A percentile compares a stretch with the other conserved stretches of the same genome.
phyloP scores from a whole-genome alignment of 2,797 vertebrate species.

The Taenioides sp. region DNA sequence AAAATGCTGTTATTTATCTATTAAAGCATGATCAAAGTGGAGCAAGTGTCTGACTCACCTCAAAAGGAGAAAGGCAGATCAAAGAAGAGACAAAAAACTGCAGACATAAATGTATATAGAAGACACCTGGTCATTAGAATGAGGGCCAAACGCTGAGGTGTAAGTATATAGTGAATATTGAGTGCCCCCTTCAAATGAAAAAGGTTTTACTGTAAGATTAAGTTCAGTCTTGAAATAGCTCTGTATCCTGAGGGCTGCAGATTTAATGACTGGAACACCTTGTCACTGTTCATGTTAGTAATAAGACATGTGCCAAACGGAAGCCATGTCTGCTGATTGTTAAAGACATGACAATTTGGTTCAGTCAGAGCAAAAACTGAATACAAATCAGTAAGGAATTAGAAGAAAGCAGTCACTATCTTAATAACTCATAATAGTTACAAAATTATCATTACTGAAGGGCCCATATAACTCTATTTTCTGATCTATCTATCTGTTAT shows the following conservation, averaged over 20 bases:
- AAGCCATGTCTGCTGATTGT: not conserved
- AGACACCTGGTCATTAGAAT: not conserved
- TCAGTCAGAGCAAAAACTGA: not conserved
- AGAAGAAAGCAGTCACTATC: too few relatives aligned
- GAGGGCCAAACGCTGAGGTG: not conserved
- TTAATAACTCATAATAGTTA: too few relatives aligned
- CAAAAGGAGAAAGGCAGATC: conserved; percentile 17
- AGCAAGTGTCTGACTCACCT: not conserved
- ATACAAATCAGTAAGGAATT: not conserved
- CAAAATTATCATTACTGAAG: too few relatives aligned
- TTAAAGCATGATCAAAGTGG: conserved; percentile 10
- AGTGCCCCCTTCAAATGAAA: not conserved
- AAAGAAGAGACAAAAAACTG: conserved; percentile 4
- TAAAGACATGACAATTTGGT: not conserved
- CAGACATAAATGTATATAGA: conserved; percentile 1
- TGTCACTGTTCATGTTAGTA: not conserved
- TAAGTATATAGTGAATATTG: not conserved
- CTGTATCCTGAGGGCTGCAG: not conserved
- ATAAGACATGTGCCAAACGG: too few relatives aligned
- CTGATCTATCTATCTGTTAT: too few relatives aligned
- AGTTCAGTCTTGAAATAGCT: not conserved
- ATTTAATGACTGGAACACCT: not conserved
- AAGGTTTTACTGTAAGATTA: not conserved
- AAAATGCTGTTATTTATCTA: conserved; percentile 8
- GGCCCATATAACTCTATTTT: too few relatives aligned